Percentiles rank a stretch among this genome's conserved stretches.
phyloP scores from a whole-genome alignment of 2,797 vertebrate genomes.

The Galagoides demidoff region DNA sequence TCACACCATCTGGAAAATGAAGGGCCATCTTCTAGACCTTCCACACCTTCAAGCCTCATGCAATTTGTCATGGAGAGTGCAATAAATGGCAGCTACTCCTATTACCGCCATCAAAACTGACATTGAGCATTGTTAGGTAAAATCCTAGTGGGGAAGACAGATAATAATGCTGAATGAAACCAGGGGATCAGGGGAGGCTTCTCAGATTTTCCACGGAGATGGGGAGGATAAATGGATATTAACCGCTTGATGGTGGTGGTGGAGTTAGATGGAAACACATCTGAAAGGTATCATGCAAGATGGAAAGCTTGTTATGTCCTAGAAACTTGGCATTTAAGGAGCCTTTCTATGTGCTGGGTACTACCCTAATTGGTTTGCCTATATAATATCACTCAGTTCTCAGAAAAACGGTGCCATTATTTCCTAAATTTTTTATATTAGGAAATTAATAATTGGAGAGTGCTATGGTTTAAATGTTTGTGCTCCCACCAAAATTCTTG shows the following conservation, averaged over 20 bases:
- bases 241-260: neutral
- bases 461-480: neutral
- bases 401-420: neutral
- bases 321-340: neutral
- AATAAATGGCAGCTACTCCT: neutral
- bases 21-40: neutral
- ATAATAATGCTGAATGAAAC: neutral
- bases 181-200: neutral
- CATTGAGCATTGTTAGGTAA: neutral
- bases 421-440: neutral
- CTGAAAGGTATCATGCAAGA: neutral
- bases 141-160: neutral
- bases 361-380: neutral
- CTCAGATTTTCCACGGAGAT: neutral
- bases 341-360: neutral
- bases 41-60: neutral
- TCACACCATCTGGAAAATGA: neutral
- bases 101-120: neutral
- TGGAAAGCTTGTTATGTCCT: neutral
- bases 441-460: neutral
- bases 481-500: neutral
- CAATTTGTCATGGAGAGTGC: neutral
- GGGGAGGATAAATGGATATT: neutral
- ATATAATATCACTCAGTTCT: neutral
- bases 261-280: neutral